A percentile compares a stretch with the other conserved stretches of the same genome.
Conservation (phyloP, 1,140 invertebrate species). For the Medauroidea extradentata region DNA sequence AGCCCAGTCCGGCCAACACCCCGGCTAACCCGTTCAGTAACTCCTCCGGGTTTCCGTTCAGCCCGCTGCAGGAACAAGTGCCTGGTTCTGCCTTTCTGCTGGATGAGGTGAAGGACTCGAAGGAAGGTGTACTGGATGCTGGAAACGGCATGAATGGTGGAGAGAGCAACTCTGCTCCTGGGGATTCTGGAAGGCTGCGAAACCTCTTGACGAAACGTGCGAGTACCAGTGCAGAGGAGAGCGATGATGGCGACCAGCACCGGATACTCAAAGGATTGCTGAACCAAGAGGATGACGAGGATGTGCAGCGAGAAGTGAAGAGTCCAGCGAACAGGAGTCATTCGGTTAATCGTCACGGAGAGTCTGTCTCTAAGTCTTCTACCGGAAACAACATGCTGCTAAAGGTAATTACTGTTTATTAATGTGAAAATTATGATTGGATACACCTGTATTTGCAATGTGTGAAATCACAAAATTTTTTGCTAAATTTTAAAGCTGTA, state of each 20-base stretch:
- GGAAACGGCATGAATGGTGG: constrained; percentile 21
- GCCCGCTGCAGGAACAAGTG: constrained; percentile 48
- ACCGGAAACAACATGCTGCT: constrained; percentile 62
- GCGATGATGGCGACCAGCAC: constrained; percentile 45
- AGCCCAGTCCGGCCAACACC: constrained; percentile 47
- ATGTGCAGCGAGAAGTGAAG: constrained; percentile 42
- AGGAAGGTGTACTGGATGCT: constrained; percentile 19
- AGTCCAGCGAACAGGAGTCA: constrained; percentile 27
- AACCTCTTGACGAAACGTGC: constrained; percentile 56
- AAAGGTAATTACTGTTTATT: constrained; percentile 63
- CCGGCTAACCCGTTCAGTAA: constrained; percentile 45
- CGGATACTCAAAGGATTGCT: constrained; percentile 71
- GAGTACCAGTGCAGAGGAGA: constrained; percentile 36
- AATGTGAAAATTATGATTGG: too few relatives aligned
- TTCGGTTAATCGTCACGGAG: constrained; percentile 17
- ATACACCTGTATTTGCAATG: too few relatives aligned
- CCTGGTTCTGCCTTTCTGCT: constrained; percentile 4
- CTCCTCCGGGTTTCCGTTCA: constrained; percentile 49
- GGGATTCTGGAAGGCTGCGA: constrained; percentile 60
- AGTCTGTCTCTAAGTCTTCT: constrained; percentile 20
- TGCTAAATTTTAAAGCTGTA: too few relatives aligned
- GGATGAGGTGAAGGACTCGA: constrained; percentile 29
- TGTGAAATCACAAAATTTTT: too few relatives aligned
- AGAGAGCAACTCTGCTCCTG: constrained; percentile 11
- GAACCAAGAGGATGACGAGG: constrained; percentile 78